These are phyloP conservation scores for Beaufortia kweichowensis DNA, from an alignment of 2,113 vertebrate genomes.

Conservation along the genomic window DNA sequence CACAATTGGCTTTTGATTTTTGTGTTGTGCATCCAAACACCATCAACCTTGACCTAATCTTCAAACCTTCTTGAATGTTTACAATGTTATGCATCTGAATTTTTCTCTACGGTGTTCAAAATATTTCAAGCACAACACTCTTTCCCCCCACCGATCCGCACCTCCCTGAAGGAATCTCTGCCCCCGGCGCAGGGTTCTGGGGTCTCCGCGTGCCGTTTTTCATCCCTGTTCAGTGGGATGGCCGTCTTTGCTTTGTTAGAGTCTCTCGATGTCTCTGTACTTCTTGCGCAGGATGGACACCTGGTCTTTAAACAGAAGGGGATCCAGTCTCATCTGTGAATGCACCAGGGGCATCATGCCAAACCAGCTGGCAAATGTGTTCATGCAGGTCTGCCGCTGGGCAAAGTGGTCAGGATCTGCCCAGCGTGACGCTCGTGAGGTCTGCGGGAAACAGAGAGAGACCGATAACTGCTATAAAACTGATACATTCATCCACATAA, in stretches of 20 bases:
- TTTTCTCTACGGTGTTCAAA: no score
- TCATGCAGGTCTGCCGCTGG: constrained; percentile 99
- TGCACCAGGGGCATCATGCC: constrained; percentile 98
- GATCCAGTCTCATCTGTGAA: constrained; percentile 98
- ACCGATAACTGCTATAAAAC: constrained; percentile 10
- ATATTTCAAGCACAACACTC: constrained; percentile 18
- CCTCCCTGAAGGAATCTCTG: neutral
- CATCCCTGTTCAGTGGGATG: constrained; percentile 38
- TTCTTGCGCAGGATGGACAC: constrained; percentile 98
- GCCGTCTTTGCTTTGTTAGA: constrained; percentile 75
- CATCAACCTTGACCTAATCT: neutral
- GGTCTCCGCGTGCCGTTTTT: constrained; percentile 40
- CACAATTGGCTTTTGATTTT: neutral
- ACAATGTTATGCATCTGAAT: neutral
- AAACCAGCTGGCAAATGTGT: constrained; percentile 99
- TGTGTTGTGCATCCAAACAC: neutral
- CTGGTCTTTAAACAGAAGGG: constrained; percentile 98
- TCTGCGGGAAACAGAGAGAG: constrained; percentile 67
- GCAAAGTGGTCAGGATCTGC: constrained; percentile 98
- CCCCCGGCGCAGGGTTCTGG: constrained; percentile 34
- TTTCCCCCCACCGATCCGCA: constrained; percentile 3
- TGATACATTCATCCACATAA: neutral
- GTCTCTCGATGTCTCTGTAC: constrained; percentile 96
- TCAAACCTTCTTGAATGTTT: neutral
- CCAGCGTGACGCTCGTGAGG: constrained; percentile 94